A percentile compares a stretch with the other conserved stretches of the same genome.
Evolutionary conservation across 2,797 vertebrate species (phyloP).

Genomic region (Fistularia tabacaria): DNA sequence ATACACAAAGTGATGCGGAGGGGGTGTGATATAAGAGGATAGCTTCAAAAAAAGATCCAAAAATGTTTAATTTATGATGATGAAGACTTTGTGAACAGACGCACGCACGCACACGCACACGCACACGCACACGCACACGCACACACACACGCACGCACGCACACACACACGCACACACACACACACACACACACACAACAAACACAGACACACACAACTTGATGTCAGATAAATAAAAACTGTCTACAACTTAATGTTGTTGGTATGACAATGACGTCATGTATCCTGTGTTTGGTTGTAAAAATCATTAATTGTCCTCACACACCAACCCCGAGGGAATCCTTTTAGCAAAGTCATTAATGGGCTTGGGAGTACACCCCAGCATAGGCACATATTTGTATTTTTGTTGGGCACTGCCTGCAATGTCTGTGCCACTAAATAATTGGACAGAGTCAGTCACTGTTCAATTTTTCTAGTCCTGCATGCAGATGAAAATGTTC

Average conservation of each 20-base stretch:
- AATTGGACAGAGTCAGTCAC: slow-evolving; percentile 2
- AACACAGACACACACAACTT: neutral
- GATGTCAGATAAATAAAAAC: slow-evolving; percentile 26
- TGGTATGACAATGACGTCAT: slow-evolving; percentile 29
- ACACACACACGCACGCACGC: no score
- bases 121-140: no score
- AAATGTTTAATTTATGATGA: no score
- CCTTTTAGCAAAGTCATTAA: slow-evolving; percentile 6
- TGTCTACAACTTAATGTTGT: slow-evolving; percentile 1
- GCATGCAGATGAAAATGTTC: slow-evolving; percentile 4
- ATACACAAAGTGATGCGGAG: no score
- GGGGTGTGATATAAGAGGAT: no score
- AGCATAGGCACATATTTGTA: neutral
- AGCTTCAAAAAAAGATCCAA: no score
- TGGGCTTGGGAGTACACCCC: neutral
- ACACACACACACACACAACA: neutral
- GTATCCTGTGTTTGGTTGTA: slow-evolving; percentile 11
- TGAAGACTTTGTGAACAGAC: no score
- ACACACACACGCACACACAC: no score
- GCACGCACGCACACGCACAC: no score
- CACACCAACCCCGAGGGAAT: slow-evolving; percentile 16
- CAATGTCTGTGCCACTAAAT: neutral
- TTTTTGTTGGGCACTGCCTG: neutral
- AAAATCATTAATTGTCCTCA: slow-evolving; percentile 40
- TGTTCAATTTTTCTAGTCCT: neutral